Evolutionary conservation across 2,888 invertebrate species (phyloP).

Genomic region (Allolobophora icterica): DNA sequence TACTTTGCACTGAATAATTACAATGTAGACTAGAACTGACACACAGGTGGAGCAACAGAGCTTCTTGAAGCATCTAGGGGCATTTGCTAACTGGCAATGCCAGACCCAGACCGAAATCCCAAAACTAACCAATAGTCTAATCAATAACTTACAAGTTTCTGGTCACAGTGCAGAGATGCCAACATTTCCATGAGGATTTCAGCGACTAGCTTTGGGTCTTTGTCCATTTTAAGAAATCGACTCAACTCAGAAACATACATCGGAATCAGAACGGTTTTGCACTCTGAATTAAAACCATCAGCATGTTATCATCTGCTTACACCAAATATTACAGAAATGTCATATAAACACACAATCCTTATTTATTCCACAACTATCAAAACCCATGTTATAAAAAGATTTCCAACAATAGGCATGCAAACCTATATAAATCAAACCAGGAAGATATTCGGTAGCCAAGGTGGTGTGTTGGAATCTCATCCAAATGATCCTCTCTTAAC

Average conservation of each 20-base stretch:
- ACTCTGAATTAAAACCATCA: background rate
- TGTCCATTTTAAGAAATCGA: background rate
- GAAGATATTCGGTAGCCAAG: too few relatives aligned
- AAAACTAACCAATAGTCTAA: too few relatives aligned
- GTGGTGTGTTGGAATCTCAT: too few relatives aligned
- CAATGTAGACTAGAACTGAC: too few relatives aligned
- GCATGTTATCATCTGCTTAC: background rate
- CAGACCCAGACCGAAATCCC: too few relatives aligned
- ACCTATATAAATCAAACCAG: background rate
- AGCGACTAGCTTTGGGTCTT: background rate
- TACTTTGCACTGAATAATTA: too few relatives aligned
- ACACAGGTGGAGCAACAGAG: too few relatives aligned
- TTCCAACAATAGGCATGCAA: background rate
- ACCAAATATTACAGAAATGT: background rate
- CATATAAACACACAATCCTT: background rate
- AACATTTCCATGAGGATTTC: constrained; percentile 23
- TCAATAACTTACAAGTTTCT: constrained; percentile 25
- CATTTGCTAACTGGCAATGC: too few relatives aligned
- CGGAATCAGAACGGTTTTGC: constrained; percentile 15
- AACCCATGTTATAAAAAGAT: background rate
- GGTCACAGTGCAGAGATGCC: constrained; percentile 8
- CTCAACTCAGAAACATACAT: constrained; percentile 18
- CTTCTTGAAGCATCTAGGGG: too few relatives aligned
- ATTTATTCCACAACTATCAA: background rate
- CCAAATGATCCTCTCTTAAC: too few relatives aligned